phyloP scores from a whole-genome alignment of 2,888 invertebrate species.

The Hyposoter didymator region DNA sequence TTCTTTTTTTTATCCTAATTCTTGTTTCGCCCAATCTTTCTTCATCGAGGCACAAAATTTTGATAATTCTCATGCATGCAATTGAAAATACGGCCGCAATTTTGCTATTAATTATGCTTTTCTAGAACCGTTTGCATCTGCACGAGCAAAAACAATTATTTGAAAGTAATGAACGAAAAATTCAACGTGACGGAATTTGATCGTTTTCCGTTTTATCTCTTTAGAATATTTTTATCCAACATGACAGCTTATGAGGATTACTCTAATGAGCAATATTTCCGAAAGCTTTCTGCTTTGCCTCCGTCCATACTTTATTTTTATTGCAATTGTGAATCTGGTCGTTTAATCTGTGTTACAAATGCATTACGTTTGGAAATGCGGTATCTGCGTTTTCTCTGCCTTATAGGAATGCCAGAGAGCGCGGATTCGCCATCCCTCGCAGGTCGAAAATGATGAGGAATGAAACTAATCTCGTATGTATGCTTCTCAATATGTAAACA shows the following conservation, averaged over 20 bases:
- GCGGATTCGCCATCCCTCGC: slow-evolving; percentile 16
- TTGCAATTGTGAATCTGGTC: slow-evolving; percentile 64
- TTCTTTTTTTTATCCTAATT: background rate
- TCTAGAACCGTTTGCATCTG: background rate
- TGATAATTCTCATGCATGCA: background rate
- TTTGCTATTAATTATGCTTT: background rate
- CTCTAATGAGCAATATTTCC: too few relatives aligned
- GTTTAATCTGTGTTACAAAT: slow-evolving; percentile 71
- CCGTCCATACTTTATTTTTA: background rate
- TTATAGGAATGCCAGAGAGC: slow-evolving; percentile 74
- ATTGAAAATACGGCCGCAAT: background rate
- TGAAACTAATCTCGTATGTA: background rate
- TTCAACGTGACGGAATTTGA: too few relatives aligned
- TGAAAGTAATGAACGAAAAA: too few relatives aligned
- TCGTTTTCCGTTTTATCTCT: too few relatives aligned
- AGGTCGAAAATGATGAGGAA: slow-evolving; percentile 61
- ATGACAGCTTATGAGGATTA: too few relatives aligned
- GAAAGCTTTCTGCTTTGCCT: background rate
- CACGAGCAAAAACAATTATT: too few relatives aligned
- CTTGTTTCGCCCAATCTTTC: background rate
- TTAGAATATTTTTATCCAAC: too few relatives aligned
- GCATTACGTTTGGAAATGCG: background rate
- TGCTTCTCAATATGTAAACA: background rate
- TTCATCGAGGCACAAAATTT: background rate
- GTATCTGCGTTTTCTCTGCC: slow-evolving; percentile 79